These are phyloP conservation scores for Achatina immaculata DNA, from an alignment of 1,140 invertebrate genomes.

Conservation along the genomic window DNA sequence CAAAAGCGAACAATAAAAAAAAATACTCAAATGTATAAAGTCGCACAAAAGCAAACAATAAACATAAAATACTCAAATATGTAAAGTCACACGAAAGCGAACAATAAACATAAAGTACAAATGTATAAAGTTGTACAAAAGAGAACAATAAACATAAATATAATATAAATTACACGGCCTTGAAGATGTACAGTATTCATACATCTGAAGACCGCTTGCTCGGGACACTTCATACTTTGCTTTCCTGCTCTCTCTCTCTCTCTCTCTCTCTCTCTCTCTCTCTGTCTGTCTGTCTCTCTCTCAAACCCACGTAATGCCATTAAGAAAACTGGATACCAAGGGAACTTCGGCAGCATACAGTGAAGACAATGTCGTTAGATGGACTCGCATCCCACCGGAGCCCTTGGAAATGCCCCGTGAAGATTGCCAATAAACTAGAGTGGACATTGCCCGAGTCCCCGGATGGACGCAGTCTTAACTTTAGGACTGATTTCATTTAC, in stretches of 20 bases:
- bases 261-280: not conserved
- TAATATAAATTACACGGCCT: too few species aligned
- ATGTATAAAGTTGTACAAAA: too few species aligned
- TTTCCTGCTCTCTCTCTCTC: not conserved
- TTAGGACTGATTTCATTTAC: not conserved
- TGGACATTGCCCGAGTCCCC: not conserved
- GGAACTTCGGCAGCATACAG: not conserved
- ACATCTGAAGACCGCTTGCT: too few species aligned
- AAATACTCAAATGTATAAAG: too few species aligned
- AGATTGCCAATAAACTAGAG: constrained; percentile 11
- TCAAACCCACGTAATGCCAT: not conserved
- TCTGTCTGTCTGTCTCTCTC: not conserved
- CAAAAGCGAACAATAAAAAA: too few species aligned
- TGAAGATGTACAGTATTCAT: too few species aligned
- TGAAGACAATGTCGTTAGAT: not conserved
- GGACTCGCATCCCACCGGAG: not conserved
- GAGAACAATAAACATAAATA: too few species aligned
- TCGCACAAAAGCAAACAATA: too few species aligned
- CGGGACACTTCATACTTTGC: too few species aligned
- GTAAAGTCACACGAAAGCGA: too few species aligned
- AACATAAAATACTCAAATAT: too few species aligned
- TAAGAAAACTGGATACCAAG: not conserved
- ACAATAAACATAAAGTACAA: too few species aligned
- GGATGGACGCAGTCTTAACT: not conserved
- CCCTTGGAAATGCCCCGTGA: not conserved